Base-by-base conservation (phyloP, 2,888 invertebrate species). In the Papilio gigon region DNA sequence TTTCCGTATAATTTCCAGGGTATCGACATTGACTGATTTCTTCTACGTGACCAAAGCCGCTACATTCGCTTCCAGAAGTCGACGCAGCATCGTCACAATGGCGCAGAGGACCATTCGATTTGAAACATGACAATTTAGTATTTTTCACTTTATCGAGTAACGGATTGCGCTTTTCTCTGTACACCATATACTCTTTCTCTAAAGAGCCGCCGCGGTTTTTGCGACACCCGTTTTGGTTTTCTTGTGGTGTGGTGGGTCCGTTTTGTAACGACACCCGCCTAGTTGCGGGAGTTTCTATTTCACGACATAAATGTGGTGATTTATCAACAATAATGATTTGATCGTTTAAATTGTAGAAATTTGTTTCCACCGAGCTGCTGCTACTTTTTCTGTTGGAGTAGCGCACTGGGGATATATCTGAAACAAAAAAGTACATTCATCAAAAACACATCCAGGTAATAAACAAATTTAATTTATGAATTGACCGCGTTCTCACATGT, bases 141-240 rank as follows among this genome's bases (percentile, higher is more conserved):
- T 95, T 95, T 82, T 95, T 95, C 5, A 95, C 95, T 81, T 94
- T 93, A 79, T 95, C 95, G 68, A 95, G 90, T 71, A 95, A 89
- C 53, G 95, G 95, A 80, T 95, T 95, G 68, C 94, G 92, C 80
- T 94, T 95, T 84, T 95, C 95, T 75, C 93, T 87, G 72, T 90
- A 92, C 20, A 93, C 92, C 74, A 93, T 92, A 75, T 92, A 93
- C 74, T 94, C 93, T 82, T 94, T 94, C 75, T 93, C 93, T 73
- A 92, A 84, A 73, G 92, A 90, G 72, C 89, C 88, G 65, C 90
- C 89, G 76, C 92, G 88, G 80, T 87, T 86, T 83, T 89, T 90
- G 69, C 90, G 89, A 71, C 92, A 87, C 70, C 91, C 84, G 75
- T 88, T 89, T 78, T 93, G 92, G 75, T 87, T 88, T 76, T 93